Base-by-base conservation (phyloP, 2,113 vertebrate genomes). In the Ploceus nigricollis region DNA sequence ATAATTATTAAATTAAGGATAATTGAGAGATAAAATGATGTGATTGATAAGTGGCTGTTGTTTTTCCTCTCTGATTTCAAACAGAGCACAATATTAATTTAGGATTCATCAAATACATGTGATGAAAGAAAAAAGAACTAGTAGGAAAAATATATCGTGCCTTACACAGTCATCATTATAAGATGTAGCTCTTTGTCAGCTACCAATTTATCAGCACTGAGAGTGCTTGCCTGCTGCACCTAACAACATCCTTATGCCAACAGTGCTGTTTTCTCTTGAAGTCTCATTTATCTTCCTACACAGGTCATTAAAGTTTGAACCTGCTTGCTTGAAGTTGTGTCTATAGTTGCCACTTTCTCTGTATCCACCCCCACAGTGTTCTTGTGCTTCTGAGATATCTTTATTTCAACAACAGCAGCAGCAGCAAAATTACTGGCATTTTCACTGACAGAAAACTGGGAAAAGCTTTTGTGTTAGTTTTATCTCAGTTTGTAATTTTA, bases 221-320 rank as follows among this genome's bases (percentile, higher is more conserved):
- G 75, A 73, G 54, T 23, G 19, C 88, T 83, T 57, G 8, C 75
- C 68, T 95, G 96, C 87, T 44, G 28, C 82, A 91, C 93, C 95
- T 94, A 92, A 77, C 50, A 95, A 85, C 89, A 88, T 90, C 92
- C 77, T 95, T 91, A 75, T 87, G 85, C 93, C 93, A 95, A 93
- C 71, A 79, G 86, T 91, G 73, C 87, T 93, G 39, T 88, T 96
- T 97, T 94, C 66, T 78, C 84, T 60, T 94, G 83, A 95, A 76
- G 72, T 84, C 94, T 96, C 90, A 89, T 97, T 97, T 87, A 88
- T 97, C 96, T 97, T 96, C 90, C 63, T 92, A 92, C 56, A 61
- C 82, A 96, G 83, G 90, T 94, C 90, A 75, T 70, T 90, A 84
- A 93, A 94, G 84, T 95, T 91, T 64, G 91, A 92, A 56, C 87